phyloP scores from a whole-genome alignment of 2,113 vertebrate genomes.

The Cottus gobio region DNA sequence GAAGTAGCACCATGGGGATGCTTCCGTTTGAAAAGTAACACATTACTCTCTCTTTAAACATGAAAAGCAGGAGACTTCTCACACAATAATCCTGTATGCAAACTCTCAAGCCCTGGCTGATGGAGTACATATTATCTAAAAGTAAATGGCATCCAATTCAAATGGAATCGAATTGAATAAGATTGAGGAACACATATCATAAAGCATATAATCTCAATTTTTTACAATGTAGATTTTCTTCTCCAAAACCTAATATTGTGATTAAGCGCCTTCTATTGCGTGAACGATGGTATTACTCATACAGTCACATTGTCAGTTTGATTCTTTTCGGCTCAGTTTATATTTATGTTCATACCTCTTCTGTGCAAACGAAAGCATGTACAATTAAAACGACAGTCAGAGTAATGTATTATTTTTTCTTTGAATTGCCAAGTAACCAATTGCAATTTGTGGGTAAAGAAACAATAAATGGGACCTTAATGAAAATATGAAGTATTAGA shows the following conservation, averaged over 20 bases:
- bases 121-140: not conserved
- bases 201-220: not conserved
- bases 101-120: not conserved
- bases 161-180: not conserved
- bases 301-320: constrained; percentile 4
- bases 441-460: constrained; percentile 6
- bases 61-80: not conserved
- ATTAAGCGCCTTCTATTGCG: not conserved
- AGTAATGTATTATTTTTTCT: not conserved
- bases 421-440: constrained; percentile 23
- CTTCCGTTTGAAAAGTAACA: constrained; percentile 7
- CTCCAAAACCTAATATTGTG: not conserved
- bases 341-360: constrained; percentile 16
- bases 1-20: constrained; percentile 21
- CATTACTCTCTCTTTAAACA: not conserved
- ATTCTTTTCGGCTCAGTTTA: constrained; percentile 20
- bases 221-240: not conserved
- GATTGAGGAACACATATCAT: too few relatives aligned
- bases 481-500: not conserved
- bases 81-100: not conserved
- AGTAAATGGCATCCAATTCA: not conserved
- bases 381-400: constrained; percentile 34
- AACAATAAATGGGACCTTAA: not conserved
- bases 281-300: constrained; percentile 9
- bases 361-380: constrained; percentile 15